Evolutionary conservation across 2,113 vertebrate species (phyloP), one percentile per base, ranked within the genome.

Genomic region (Bos taurus): DNA sequence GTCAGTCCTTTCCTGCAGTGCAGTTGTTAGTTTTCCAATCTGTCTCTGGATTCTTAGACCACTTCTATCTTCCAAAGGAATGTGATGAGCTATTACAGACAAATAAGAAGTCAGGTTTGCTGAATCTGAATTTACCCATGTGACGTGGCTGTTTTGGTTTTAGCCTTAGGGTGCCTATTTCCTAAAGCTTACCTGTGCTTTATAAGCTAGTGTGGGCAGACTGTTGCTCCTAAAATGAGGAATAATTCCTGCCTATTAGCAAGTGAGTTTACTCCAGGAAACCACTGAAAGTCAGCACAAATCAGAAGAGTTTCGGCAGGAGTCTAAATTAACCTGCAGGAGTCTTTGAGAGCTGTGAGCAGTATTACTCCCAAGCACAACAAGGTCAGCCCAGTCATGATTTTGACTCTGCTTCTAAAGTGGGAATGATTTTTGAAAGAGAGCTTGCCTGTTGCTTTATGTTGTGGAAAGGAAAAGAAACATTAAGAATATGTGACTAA

Each of bases 211-310:
- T 81, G 83, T 91, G 97, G 93, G 90, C 78, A 82, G 94, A 82
- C 78, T 87, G 91, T 97, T 96, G 98, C 87, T 98, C 93, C 97
- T 97, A 90, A 98, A 97, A 97, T 96, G 96, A 97, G 93, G 67
- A 98, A 97, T 97, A 97, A 98, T 98, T 98, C 91, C 57, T 97
- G 91, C 94, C 96, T 97, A 98, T 98, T 98, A 98, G 95, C 97
- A 93, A 97, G 97, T 82, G 93, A 94, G 95, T 98, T 98, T 98
- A 93, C 89, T 98, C 98, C 97, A 97, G 98, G 97, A 98, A 97
- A 97, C 97, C 97, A 82, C 7, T 97, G 98, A 78, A 97, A 97
- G 97, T 97, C 91, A 84, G 96, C 77, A 93, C 95, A 98, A 97
- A 98, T 98, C 98, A 98, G 96, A 97, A 95, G 95, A 95, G 93